Percentiles rank a stretch among this genome's conserved stretches.
Evolutionary conservation across 2,797 vertebrate genomes (phyloP).

Genomic region (Syndactyla subalaris): DNA sequence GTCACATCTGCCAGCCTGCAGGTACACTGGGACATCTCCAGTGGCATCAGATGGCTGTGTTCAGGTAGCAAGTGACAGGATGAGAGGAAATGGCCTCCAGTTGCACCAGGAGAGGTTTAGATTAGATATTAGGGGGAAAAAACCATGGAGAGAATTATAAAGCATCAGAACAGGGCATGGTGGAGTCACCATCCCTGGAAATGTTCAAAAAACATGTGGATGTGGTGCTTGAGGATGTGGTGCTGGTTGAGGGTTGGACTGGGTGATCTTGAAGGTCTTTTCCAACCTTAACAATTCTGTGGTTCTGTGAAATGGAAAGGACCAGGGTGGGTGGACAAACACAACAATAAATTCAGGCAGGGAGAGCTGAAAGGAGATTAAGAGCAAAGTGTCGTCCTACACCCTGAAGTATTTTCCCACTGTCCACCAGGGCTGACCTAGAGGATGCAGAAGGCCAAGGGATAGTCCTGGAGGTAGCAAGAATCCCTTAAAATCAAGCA

Average conservation of each 20-base stretch:
- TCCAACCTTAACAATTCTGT: not conserved
- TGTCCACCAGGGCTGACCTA: not conserved
- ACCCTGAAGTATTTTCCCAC: not conserved
- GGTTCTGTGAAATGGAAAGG: not conserved
- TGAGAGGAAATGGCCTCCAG: not conserved
- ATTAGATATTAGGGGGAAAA: fast-evolving
- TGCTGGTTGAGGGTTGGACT: not conserved
- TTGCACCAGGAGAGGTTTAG: not conserved
- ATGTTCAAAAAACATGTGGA: not conserved
- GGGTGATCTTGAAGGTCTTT: not conserved
- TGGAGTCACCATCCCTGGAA: not conserved
- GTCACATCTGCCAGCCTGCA: not conserved
- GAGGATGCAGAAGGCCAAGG: not conserved
- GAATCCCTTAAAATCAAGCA: not conserved
- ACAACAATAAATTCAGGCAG: not conserved
- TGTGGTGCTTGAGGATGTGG: not conserved
- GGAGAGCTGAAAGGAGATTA: not conserved
- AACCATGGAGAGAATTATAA: not conserved
- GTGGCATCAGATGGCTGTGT: not conserved
- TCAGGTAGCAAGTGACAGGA: not conserved
- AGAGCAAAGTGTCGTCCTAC: not conserved
- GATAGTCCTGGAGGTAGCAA: not conserved
- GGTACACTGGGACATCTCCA: not conserved
- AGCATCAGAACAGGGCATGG: not conserved
- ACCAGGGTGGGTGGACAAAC: not conserved